These are phyloP conservation scores for Ctenopoma multispine DNA, from an alignment of 2,797 vertebrate species.

Conservation along the genomic window DNA sequence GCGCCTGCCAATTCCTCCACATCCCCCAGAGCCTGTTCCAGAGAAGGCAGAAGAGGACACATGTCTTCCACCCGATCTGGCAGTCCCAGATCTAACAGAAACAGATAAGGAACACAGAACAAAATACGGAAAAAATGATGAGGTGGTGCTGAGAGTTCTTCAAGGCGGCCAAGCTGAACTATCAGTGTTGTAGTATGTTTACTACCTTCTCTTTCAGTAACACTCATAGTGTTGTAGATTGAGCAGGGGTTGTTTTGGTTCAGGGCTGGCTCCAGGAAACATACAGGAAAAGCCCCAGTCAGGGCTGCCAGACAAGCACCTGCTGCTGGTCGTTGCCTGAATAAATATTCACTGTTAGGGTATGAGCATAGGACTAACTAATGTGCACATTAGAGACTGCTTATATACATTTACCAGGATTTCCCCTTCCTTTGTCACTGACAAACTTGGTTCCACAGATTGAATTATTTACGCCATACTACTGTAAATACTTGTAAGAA, in stretches of 20 bases:
- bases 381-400: neutral
- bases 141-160: neutral
- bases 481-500: neutral
- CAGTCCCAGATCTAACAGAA: constrained; percentile 81
- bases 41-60: constrained; percentile 89
- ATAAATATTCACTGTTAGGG: constrained; percentile 30
- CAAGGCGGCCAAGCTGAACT: neutral
- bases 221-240: constrained; percentile 87
- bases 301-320: constrained; percentile 94
- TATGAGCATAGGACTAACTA: neutral
- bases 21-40: constrained; percentile 89
- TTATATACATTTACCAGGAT: neutral
- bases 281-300: constrained; percentile 91
- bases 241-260: constrained; percentile 88
- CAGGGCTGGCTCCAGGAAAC: constrained; percentile 92
- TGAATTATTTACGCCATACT: neutral
- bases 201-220: constrained; percentile 87
- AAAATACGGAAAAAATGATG: neutral
- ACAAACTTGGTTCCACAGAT: neutral
- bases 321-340: constrained; percentile 88
- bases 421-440: neutral
- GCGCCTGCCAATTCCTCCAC: constrained; percentile 89
- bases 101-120: constrained; percentile 14
- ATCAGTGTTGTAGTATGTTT: neutral
- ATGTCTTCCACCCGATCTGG: constrained; percentile 84